Evolutionary conservation across 2,797 vertebrate species (phyloP), one percentile per base, ranked within the genome.

Genomic region (Trachops cirrhosus): DNA sequence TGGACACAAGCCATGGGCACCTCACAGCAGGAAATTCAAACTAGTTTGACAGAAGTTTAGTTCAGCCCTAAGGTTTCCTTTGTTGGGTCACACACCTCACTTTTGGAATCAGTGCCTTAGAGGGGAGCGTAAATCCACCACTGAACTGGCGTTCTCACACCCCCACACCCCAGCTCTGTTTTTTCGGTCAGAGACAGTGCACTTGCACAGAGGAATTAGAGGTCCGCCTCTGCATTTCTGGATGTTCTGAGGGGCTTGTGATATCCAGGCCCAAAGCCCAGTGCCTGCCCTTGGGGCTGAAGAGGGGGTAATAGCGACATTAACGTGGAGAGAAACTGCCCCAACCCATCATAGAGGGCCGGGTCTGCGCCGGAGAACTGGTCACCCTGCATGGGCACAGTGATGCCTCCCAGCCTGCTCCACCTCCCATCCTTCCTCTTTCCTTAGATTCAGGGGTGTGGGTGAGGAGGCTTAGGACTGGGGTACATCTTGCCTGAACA

Each of bases 21-120:
- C 48, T 89, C 54, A 48, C 24, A 39, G 86, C 24, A 77, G 26
- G 75, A 96, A 62, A 41, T 73, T 15, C 46, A 79, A 32, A 50
- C 9, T 37, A 59, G 26, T 54, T n/a, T 34, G 87, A 70, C 52
- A 68, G 71, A 74, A 77, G 34, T 52, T 80, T 32, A 44, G 41
- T 15, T 82, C 34, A 18, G 52, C 34, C 46, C 74, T 48, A 7
- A 67, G 37, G 14, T 39, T 74, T 34, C 15, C 39, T 59, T 74
- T 44, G 54, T 48, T 62, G 68, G 54, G 37, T 71, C 39, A 9
- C 50, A 12, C 12, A 41, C 44, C 73, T 80, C 15, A 21, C 48
- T 82, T 88, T 78, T 83, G 48, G 62, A 52, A 46, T 37, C 29
- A 3, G n/a, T 37, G 10, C 22, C 44, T 84, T 39, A 68, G 29